Evolutionary conservation across 2,113 vertebrate species (phyloP), one percentile per base, ranked within the genome.

Genomic region (Bufo bufo): DNA sequence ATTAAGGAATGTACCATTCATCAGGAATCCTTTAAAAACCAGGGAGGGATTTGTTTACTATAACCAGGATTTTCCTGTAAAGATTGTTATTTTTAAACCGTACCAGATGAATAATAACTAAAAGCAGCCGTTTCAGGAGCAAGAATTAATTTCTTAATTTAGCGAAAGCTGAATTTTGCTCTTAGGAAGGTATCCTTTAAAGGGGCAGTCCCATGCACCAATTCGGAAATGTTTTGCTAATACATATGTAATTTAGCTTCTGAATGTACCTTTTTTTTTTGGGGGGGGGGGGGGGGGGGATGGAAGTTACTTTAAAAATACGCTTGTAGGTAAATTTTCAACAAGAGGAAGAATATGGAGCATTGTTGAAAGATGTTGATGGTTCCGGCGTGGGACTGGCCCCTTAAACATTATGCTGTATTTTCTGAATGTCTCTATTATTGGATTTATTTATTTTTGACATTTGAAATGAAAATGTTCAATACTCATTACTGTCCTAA

Each of bases 111-210:
- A 58, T 49, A 16, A 59, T 71, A 50, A 80, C 13, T 74, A 45
- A 82, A 82, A 23, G 69, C 80, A 63, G 43, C 66, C 23, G 33
- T 56, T 82, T 84, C 20, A 77, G 45, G 82, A 88, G 87, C 87
- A 88, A 84, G 77, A 84, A 84, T 88, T 16, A 52, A 63, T 78
- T 75, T 74, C 56, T 65, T 77, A 86, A 49, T 65, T 86, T 79
- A 69, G 33, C 61, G 13, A 49, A 56, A 19, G 20, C 61, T 69
- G 20, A 47, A 54, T 50, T 33, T 81, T 81, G 50, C 54, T 75
- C 72, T 75, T 49, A 50, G 69, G 33, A 33, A 82, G 12, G 54
- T 20, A 12, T 12, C 50, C 17, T 88, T 88, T 83, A 88, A 75
- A 84, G 80, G 56, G 71, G 43, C 85, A 71, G 85, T 87, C 85